A percentile compares a stretch with the other conserved stretches of the same genome.
These are phyloP conservation scores for Aphelenchoides bicaudatus DNA, from an alignment of 2,888 invertebrate species.

Conservation along the genomic window DNA sequence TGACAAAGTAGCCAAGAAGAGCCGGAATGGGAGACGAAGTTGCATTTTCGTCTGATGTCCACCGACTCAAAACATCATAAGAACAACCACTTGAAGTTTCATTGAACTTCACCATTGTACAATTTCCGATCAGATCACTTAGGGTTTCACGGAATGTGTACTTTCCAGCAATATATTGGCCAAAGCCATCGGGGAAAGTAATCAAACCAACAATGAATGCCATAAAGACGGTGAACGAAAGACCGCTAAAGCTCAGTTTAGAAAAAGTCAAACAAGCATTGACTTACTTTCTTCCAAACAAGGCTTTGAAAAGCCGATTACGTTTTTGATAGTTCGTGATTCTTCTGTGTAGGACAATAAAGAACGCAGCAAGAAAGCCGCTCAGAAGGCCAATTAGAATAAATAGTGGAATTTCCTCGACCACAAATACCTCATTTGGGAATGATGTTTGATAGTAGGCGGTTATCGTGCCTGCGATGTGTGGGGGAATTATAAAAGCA, in stretches of 20 bases:
- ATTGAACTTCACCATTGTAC: slow-evolving; percentile 39
- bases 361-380: slow-evolving; percentile 39
- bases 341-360: slow-evolving; percentile 37
- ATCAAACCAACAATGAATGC: slow-evolving; percentile 67
- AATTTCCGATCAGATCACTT: slow-evolving; percentile 39
- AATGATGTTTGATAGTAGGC: slow-evolving; percentile 70
- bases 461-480: slow-evolving; percentile 55
- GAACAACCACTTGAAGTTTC: slow-evolving; percentile 28
- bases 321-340: slow-evolving; percentile 35
- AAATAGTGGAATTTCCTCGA: slow-evolving; percentile 85
- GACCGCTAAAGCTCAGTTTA: slow-evolving; percentile 25
- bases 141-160: slow-evolving; percentile 44
- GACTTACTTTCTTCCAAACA: slow-evolving; percentile 39
- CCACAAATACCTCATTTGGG: slow-evolving; percentile 82
- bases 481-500: slow-evolving; percentile 66
- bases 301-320: slow-evolving; percentile 34
- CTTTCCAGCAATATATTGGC: slow-evolving; percentile 71
- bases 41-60: slow-evolving; percentile 30
- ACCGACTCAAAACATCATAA: slow-evolving; percentile 31
- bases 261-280: neutral
- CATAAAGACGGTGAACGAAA: slow-evolving; percentile 45
- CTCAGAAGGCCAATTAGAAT: slow-evolving; percentile 73
- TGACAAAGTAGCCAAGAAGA: slow-evolving; percentile 36
- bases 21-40: slow-evolving; percentile 22
- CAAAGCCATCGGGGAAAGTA: slow-evolving; percentile 86